These are phyloP conservation scores for Coryphaenoides rupestris DNA, from an alignment of 2,113 vertebrate genomes.

Conservation along the genomic window DNA sequence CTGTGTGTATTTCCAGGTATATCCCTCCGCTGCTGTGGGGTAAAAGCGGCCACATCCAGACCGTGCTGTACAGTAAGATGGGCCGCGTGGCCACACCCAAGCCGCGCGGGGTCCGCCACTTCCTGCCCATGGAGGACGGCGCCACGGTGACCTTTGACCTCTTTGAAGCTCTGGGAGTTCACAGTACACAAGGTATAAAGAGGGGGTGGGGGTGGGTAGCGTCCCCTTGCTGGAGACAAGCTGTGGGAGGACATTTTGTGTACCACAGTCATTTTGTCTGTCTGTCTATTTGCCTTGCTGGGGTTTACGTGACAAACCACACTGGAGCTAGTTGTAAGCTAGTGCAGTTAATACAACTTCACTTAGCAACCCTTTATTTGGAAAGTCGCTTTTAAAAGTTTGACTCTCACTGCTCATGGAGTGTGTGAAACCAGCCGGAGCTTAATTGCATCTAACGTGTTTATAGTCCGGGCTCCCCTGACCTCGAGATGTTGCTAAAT, in stretches of 20 bases:
- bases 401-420: too few relatives aligned
- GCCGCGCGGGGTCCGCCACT: slow-evolving; percentile 83
- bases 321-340: too few relatives aligned
- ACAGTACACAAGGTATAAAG: slow-evolving; percentile 85
- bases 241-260: too few relatives aligned
- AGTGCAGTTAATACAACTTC: too few relatives aligned
- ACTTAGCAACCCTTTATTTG: too few relatives aligned
- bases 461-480: slow-evolving; percentile 2
- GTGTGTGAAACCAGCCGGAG: too few relatives aligned
- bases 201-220: too few relatives aligned
- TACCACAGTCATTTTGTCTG: too few relatives aligned
- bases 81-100: slow-evolving; percentile 87
- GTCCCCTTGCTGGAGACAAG: too few relatives aligned
- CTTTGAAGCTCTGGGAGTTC: slow-evolving; percentile 83
- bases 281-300: too few relatives aligned
- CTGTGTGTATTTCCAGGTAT: slow-evolving; percentile 74
- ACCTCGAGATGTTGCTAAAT: background rate
- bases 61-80: slow-evolving; percentile 91
- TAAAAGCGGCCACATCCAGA: slow-evolving; percentile 94
- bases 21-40: slow-evolving; percentile 93
- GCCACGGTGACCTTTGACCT: slow-evolving; percentile 94
- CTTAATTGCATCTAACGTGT: background rate
- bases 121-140: slow-evolving; percentile 89
- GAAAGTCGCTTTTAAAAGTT: too few relatives aligned
- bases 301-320: too few relatives aligned